Percentiles rank a stretch among this genome's conserved stretches.
Evolutionary conservation across 2,113 vertebrate genomes (phyloP).

Genomic region (Hiodon tergisus): DNA sequence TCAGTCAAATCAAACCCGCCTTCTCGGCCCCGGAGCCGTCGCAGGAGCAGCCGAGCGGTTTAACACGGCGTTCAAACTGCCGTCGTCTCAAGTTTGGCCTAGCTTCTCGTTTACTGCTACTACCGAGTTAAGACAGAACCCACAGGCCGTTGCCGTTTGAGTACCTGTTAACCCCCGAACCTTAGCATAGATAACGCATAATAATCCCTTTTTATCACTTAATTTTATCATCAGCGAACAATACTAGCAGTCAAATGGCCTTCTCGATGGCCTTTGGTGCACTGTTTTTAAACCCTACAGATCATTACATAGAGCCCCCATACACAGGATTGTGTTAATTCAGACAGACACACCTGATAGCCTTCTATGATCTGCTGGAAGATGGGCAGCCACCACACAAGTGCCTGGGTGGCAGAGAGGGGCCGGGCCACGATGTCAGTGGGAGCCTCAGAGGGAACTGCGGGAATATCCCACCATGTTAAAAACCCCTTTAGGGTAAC

Average conservation of each 20-base stretch:
- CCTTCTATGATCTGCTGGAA: conserved; percentile 83
- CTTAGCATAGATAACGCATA: no score
- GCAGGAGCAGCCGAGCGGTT: background rate
- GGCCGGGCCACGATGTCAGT: conserved; percentile 76
- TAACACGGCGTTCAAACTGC: background rate
- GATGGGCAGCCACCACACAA: conserved; percentile 88
- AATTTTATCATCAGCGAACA: no score
- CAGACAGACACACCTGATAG: conserved; percentile 74
- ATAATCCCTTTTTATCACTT: no score
- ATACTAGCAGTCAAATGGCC: background rate
- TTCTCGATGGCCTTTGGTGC: background rate
- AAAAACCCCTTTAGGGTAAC: no score
- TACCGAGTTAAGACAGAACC: no score
- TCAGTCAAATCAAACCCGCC: no score
- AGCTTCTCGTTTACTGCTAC: no score
- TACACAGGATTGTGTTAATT: background rate
- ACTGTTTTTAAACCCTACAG: background rate
- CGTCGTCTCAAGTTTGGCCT: no score
- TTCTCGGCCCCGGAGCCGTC: background rate
- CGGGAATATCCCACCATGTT: conserved; percentile 4
- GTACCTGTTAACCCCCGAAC: no score
- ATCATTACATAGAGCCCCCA: background rate
- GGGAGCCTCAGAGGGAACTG: conserved; percentile 78
- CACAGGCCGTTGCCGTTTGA: no score
- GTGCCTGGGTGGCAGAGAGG: conserved; percentile 82